Conservation (phyloP, 53 echinoderm and acorn worm genomes). For the Paracentrotus lividus region DNA sequence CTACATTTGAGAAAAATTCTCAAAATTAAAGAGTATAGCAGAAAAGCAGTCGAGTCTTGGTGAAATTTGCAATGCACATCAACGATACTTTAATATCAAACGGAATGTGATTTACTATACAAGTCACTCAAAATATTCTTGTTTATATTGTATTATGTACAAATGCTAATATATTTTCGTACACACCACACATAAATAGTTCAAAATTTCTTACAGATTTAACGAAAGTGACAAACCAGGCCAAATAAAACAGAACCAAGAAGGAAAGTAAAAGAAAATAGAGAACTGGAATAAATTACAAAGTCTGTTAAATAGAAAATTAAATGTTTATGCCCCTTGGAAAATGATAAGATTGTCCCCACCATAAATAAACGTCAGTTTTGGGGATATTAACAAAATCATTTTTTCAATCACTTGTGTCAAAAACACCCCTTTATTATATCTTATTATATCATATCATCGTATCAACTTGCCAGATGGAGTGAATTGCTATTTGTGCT, state of each 20-base stretch:
- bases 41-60: background rate
- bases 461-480: too few species aligned
- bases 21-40: background rate
- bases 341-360: too few species aligned
- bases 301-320: too few species aligned
- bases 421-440: background rate
- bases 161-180: background rate
- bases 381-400: too few species aligned
- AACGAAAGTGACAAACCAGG: background rate
- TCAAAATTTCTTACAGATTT: background rate
- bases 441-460: too few species aligned
- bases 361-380: too few species aligned
- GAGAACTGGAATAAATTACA: background rate
- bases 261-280: background rate
- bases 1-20: background rate
- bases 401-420: background rate
- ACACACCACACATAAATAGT: background rate
- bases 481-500: too few species aligned
- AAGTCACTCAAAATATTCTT: conserved; percentile 37
- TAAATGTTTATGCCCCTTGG: too few species aligned
- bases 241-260: background rate
- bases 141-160: conserved; percentile 2
- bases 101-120: conserved; percentile 53
- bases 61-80: conserved; percentile 44
- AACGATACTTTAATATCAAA: conserved; percentile 60